Evolutionary conservation across 2,888 invertebrate species (phyloP), one percentile per base, ranked within the genome.

Genomic region (Oscheius sp.): DNA sequence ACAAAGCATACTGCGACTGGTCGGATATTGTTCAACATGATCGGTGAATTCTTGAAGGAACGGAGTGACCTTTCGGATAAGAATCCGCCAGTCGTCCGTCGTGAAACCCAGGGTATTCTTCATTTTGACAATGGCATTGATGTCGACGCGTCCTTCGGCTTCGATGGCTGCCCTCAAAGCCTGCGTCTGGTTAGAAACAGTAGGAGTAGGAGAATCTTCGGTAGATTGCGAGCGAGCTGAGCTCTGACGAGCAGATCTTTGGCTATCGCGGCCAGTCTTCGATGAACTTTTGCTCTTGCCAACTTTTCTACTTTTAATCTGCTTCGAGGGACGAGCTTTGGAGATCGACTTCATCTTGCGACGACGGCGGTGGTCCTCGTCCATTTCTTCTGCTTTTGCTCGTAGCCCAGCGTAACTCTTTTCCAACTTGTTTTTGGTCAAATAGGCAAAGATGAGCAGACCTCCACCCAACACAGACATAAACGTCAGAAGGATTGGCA

Each of bases 261-360:
- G 35, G 35, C 35, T 35, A 3, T 9, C 9, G 3, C 35, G 3
- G 35, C 35, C 9, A 35, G 5, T 35, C 35, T 35, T 35, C 35
- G 35, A 35, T 35, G 35, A 35, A 35, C 35, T 35, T 9, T 35
- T 35, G 35, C 35, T 35, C 35, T 35, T 35, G 61, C 88, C 86
- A 55, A 85, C 80, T 70, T 88, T 88, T 18, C 85, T 84, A 1
- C 76, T 79, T 72, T 80, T 74, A 75, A 80, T 77, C 77, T 88
- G 88, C 73, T 87, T 87, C 49, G 85, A 85, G 73, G 88, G 87
- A 41, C 87, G 61, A 7, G 84, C 72, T 63, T 86, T 87, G 35
- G 5, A 6, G 35, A 9, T 9, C 35, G 35, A 6, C 35, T 35
- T 35, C 35, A 9, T 9, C 9, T 35, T 35, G 9, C 35, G 35